phyloP scores from a whole-genome alignment of 2,888 invertebrate species.

The Heliconius charithonia region DNA sequence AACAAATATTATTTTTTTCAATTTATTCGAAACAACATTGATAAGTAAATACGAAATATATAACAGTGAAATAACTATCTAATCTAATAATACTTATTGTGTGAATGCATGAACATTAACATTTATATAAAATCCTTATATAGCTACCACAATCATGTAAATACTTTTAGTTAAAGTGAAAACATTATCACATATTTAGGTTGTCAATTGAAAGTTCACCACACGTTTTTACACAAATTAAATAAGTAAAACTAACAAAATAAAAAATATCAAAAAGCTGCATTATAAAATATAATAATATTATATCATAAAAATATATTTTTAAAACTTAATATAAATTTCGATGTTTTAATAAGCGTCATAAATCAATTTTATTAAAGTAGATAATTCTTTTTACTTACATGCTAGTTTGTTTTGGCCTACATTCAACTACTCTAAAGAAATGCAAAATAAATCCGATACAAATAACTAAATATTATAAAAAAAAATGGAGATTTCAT shows the following conservation, averaged over 20 bases:
- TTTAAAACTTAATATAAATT: not conserved
- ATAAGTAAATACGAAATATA: slow-evolving; percentile 29
- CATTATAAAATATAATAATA: not conserved
- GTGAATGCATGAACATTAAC: slow-evolving; percentile 23
- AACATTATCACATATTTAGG: slow-evolving; percentile 29
- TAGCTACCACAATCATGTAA: not conserved
- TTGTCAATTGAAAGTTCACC: not conserved
- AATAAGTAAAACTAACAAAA: slow-evolving; percentile 12
- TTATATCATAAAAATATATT: slow-evolving; percentile 1
- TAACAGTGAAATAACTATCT: slow-evolving; percentile 33
- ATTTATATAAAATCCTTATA: slow-evolving; percentile 23
- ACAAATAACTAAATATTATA: too few species aligned
- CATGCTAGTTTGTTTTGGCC: slow-evolving; percentile 2
- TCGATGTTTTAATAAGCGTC: slow-evolving; percentile 8
- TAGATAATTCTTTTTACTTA: not conserved
- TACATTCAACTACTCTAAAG: not conserved
- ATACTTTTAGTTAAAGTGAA: slow-evolving; percentile 14
- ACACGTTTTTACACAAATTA: not conserved
- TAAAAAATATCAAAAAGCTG: not conserved
- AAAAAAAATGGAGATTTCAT: too few species aligned
- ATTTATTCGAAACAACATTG: slow-evolving; percentile 40
- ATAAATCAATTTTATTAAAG: slow-evolving; percentile 1
- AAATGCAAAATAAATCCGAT: slow-evolving; percentile 10
- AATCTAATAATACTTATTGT: slow-evolving; percentile 41
- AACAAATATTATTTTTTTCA: slow-evolving; percentile 10